Percentiles rank a stretch among this genome's conserved stretches.
These are phyloP conservation scores for Cosmopolites sordidus DNA, from an alignment of 2,888 invertebrate genomes.

Conservation along the genomic window DNA sequence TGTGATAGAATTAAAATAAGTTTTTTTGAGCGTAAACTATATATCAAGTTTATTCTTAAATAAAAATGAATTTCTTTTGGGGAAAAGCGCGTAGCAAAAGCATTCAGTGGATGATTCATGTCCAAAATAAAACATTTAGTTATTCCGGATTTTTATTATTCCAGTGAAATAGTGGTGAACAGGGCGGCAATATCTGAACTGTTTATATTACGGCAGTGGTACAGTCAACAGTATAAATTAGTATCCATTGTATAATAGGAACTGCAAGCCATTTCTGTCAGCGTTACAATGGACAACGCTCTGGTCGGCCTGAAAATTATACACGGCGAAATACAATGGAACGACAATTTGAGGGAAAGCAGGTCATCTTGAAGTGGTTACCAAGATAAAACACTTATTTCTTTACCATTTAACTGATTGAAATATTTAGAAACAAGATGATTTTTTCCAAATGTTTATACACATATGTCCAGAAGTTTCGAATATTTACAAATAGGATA, in stretches of 20 bases:
- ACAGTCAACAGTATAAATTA: conserved; percentile 44
- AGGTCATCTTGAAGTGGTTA: conserved; percentile 20
- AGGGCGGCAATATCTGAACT: conserved; percentile 31
- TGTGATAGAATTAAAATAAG: too few species aligned
- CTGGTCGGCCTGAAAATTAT: conserved; percentile 42
- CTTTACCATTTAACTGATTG: neutral
- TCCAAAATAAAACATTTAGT: conserved; percentile 32
- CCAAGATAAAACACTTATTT: neutral
- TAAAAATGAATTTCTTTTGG: conserved; percentile 16
- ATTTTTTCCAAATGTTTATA: too few species aligned
- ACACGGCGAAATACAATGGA: conserved; percentile 44
- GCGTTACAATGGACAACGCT: conserved; percentile 41
- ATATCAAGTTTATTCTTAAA: conserved; percentile 13
- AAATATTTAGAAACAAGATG: too few species aligned
- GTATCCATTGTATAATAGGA: conserved; percentile 44
- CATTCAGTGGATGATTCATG: conserved; percentile 28
- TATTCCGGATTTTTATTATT: conserved; percentile 36
- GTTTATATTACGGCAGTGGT: conserved; percentile 34
- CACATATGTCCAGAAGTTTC: too few species aligned
- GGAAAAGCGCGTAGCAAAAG: conserved; percentile 13
- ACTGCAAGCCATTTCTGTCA: conserved; percentile 45
- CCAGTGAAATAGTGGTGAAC: conserved; percentile 28
- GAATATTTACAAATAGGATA: too few species aligned
- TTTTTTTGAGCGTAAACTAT: conserved; percentile 5
- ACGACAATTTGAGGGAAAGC: conserved; percentile 41